phyloP scores from a whole-genome alignment of 2,113 vertebrate genomes.

The Clarias gariepinus region DNA sequence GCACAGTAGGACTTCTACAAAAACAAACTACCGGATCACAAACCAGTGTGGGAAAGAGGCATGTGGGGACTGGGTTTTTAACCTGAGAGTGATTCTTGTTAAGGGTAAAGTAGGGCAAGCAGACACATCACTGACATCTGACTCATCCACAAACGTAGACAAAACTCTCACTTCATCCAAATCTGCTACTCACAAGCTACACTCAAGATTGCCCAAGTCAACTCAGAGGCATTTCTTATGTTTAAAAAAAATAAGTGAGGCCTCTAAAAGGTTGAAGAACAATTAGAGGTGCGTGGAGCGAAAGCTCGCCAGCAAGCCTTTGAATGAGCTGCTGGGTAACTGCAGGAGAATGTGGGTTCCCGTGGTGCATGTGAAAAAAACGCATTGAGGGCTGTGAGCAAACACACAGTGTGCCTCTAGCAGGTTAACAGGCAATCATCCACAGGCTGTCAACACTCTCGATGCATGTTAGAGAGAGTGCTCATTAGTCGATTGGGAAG shows the following conservation, averaged over 20 bases:
- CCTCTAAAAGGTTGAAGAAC: constrained; percentile 27
- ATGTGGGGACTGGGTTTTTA: not conserved
- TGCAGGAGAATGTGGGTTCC: constrained; percentile 40
- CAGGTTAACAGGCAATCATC: constrained; percentile 51
- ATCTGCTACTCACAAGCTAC: not conserved
- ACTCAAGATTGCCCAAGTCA: constrained; percentile 9
- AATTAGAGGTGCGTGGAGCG: constrained; percentile 12
- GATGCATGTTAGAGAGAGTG: constrained; percentile 48
- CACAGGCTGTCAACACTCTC: constrained; percentile 38
- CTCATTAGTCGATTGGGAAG: constrained; percentile 54
- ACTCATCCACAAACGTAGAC: not conserved
- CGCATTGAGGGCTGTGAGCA: constrained; percentile 41
- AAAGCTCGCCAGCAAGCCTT: constrained; percentile 33
- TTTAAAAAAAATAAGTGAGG: constrained; percentile 7
- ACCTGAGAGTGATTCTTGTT: not conserved
- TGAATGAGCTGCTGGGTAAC: constrained; percentile 44
- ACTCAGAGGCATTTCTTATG: not conserved
- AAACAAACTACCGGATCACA: constrained; percentile 7
- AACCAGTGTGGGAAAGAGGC: not conserved
- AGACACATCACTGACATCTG: not conserved
- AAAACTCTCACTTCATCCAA: constrained; percentile 4
- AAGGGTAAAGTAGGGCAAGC: constrained; percentile 8
- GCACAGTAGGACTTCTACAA: constrained; percentile 25
- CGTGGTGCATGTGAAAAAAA: constrained; percentile 44
- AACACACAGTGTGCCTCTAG: constrained; percentile 42